phyloP scores from a whole-genome alignment of 2,113 vertebrate species.

The Ameiurus melas region DNA sequence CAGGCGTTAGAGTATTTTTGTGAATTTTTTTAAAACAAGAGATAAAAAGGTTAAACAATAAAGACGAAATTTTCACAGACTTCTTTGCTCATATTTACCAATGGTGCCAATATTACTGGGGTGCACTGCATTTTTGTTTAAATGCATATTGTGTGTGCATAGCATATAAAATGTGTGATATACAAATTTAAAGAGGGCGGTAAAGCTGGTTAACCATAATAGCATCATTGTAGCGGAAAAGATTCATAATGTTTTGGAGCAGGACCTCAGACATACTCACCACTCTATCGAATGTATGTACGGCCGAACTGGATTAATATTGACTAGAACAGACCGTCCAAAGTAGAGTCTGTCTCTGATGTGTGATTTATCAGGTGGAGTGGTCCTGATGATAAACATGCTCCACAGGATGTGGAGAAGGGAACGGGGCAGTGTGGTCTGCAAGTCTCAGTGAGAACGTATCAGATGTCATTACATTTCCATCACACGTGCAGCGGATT shows the following conservation, averaged over 20 bases:
- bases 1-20: no score
- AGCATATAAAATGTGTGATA: not conserved
- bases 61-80: not conserved
- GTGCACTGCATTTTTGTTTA: not conserved
- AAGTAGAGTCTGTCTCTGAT: not conserved
- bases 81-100: no score
- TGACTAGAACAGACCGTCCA: not conserved
- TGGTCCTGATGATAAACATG: not conserved
- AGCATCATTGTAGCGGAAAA: not conserved
- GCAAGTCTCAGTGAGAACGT: not conserved
- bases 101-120: no score
- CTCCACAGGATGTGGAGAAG: not conserved
- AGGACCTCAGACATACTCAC: not conserved
- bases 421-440: not conserved
- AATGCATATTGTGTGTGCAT: not conserved
- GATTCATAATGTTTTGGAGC: not conserved
- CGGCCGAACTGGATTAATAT: slow-evolving; percentile 32
- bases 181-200: not conserved
- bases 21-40: no score
- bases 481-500: not conserved
- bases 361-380: not conserved
- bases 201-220: not conserved
- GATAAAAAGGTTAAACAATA: no score
- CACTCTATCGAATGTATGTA: not conserved
- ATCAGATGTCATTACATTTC: not conserved